Conservation (phyloP, 30 jellyfish, hydroid and myxozoan species). For the Cassiopea andromeda region DNA sequence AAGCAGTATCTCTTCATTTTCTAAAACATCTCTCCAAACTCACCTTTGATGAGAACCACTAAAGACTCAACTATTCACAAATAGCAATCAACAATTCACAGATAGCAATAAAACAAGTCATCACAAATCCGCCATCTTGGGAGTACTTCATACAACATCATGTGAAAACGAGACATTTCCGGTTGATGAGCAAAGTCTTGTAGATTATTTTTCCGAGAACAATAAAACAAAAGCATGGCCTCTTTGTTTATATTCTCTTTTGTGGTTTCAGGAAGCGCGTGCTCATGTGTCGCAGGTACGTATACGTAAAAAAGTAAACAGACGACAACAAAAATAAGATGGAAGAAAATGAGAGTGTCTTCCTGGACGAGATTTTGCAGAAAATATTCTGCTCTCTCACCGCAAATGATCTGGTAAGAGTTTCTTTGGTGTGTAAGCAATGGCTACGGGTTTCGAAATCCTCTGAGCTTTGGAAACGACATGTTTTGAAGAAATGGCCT, state of each 20-base stretch:
- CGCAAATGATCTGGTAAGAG: constrained; percentile 38
- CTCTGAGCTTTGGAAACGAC: constrained; percentile 82
- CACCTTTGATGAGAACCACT: too few species aligned
- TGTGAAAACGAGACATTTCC: constrained; percentile 68
- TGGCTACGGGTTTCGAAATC: constrained; percentile 86
- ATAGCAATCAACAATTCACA: background rate
- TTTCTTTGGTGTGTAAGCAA: constrained; percentile 81
- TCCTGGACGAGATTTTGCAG: constrained; percentile 82
- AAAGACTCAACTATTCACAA: background rate
- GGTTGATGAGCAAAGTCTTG: background rate
- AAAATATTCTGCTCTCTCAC: constrained; percentile 53
- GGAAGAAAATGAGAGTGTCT: constrained; percentile 17
- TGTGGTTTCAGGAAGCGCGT: constrained; percentile 66
- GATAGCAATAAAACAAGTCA: background rate
- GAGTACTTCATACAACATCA: background rate
- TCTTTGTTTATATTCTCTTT: background rate
- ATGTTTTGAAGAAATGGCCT: constrained; percentile 86
- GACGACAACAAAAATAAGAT: constrained; percentile 24
- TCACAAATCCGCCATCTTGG: constrained; percentile 11
- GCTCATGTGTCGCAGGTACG: constrained; percentile 31
- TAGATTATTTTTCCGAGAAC: background rate
- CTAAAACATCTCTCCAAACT: too few species aligned
- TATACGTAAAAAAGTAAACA: constrained; percentile 9
- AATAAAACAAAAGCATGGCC: background rate
- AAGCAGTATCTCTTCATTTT: too few species aligned